These are phyloP conservation scores for Oreochromis niloticus DNA, from an alignment of 2,113 vertebrate genomes.

Conservation along the genomic window DNA sequence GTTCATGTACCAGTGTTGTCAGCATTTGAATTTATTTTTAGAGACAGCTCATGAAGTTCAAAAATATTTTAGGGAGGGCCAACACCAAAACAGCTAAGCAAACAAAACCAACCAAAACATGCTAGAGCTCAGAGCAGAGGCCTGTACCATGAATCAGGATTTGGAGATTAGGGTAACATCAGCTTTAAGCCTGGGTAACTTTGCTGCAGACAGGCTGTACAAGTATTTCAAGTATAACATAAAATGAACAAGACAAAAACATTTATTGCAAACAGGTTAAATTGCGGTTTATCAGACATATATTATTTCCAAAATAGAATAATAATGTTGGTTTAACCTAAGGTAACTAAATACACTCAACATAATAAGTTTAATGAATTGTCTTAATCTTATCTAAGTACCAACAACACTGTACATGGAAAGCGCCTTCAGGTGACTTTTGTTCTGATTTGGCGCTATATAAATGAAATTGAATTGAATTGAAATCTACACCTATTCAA, in stretches of 20 bases:
- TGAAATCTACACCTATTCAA: no score
- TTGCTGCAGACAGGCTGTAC: background rate
- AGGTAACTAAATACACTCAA: background rate
- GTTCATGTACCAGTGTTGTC: background rate
- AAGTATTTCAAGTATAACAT: rapidly evolving
- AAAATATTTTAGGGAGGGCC: background rate
- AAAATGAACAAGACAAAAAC: background rate
- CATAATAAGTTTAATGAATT: background rate
- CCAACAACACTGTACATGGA: background rate
- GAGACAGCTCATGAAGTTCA: no score
- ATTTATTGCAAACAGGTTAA: background rate
- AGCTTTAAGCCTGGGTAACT: background rate
- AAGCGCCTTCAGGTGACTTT: no score
- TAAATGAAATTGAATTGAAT: no score
- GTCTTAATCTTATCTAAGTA: background rate
- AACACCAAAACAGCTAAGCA: background rate
- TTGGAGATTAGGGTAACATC: background rate
- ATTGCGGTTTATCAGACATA: background rate
- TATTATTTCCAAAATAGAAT: background rate
- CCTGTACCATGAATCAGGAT: background rate
- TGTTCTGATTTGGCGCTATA: no score
- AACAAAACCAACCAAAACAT: background rate
- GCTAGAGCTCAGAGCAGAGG: background rate
- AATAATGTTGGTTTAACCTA: background rate
- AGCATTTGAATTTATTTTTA: background rate